Base-by-base conservation (phyloP, 2,113 vertebrate genomes). In the Callithrix jacchus region DNA sequence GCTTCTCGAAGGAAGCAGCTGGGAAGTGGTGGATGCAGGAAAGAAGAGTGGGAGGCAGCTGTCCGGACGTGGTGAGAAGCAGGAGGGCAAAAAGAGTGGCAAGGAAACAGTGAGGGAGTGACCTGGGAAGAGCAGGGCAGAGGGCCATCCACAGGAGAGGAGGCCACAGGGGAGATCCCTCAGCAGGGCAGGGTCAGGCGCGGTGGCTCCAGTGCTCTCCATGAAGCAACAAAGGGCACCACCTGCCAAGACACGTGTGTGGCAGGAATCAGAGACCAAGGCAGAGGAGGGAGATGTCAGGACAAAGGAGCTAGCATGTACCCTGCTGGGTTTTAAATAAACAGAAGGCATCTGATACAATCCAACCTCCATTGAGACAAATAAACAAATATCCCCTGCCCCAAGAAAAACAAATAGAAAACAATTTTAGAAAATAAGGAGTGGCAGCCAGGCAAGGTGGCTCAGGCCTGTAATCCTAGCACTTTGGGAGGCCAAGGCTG, bases 21-120 rank as follows among this genome's bases (percentile, higher is more conserved):
- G 11, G 27, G 17, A 2, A 83, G 13, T 25, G 71, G 32, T 0
- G 2, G 40, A 32, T 0, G 2, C 7, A 0, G 16, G 17, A 70
- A 47, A 56, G 27, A 3, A 64, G 30, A 11, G 17, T 2, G 3
- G 27, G n/a, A n/a, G 1, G 18, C 5, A 0, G 17, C 86, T 37
- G 23, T 61, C 4, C 2, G 3, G 56, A 73, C 21, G 9, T 1
- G 12, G 47, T 1, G 7, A 58, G 54, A 80, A 32, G 37, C 45
- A 30, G 0, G 37, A 1, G 13, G 30, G 58, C 52, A 71, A 37
- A 68, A 47, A 18, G 4, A 21, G 74, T 17, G 32, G 21, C 49
- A 30, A 66, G 54, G 32, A 8, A 16, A 61, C 32, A 0, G 3
- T 9, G 18, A 80, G 54, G 14, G 32, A 21, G 7, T 52, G 9